Conservation (phyloP, 2,113 vertebrate genomes). For the Zootoca vivipara region DNA sequence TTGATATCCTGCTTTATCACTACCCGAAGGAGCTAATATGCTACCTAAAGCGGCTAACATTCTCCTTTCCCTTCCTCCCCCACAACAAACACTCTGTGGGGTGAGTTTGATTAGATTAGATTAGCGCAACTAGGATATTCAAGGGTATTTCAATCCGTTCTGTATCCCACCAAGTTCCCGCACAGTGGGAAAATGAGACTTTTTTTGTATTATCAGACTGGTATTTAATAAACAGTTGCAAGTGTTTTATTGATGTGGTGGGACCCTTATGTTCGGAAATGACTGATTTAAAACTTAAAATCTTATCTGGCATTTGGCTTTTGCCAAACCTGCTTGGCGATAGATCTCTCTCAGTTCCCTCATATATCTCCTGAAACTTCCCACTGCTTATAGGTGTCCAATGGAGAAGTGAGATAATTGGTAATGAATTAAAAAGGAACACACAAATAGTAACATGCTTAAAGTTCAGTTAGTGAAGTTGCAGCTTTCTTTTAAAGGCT, state of each 20-base stretch:
- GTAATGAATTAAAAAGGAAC: too few species aligned
- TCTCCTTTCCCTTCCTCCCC: too few species aligned
- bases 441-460: too few species aligned
- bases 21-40: too few species aligned
- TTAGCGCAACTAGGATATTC: background rate
- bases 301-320: background rate
- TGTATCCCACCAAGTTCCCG: background rate
- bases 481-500: background rate
- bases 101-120: too few species aligned
- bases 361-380: background rate
- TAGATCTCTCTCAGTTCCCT: background rate
- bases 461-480: background rate
- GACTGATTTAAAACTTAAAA: background rate
- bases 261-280: background rate
- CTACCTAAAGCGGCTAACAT: too few species aligned
- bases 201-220: background rate
- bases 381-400: background rate
- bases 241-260: background rate
- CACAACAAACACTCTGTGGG: too few species aligned
- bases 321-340: background rate
- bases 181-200: background rate
- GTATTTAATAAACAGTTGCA: background rate
- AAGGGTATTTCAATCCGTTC: too few species aligned
- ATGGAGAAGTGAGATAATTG: too few species aligned
- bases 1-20: too few species aligned